Base-by-base conservation (phyloP, 2,797 vertebrate genomes). In the Falco berigora region DNA sequence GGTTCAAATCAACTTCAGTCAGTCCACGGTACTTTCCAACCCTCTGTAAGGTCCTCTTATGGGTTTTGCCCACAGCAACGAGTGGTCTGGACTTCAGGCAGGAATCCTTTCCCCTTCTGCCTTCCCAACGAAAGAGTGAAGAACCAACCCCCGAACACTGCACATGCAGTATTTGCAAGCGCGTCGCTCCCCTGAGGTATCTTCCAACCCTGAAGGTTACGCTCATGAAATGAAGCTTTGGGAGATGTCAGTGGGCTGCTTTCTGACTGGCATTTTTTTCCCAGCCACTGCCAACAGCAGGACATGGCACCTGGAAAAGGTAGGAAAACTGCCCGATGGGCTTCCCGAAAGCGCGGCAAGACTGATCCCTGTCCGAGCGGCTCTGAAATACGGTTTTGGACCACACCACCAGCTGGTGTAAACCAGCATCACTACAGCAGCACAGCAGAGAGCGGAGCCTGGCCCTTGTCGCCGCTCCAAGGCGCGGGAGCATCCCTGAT, bases 401-500 rank as follows among this genome's bases (percentile, higher is more conserved):
- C n/a, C 91, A 14, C 1, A 3, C 46, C 73, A 88, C 5, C 86
- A 86, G 86, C 96, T 85, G 87, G 67, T 55, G 81, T 13, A 76
- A 75, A 66, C 82, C 94, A 91, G 89, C 92, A 87, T 40, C 32
- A 2, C 27, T 15, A 2, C 5, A 20, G 67, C 66, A 40, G 86
- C 3, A 0, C 0, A 1, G 80, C 84, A 68, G 42, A 40, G 76
- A 47, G 74, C 4, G 0, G 32, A 85, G 89, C 73, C 69, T 18
- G 89, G 91, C 79, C 86, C 46, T 66, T 7, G 4, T 23, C 42
- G 2, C 47, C 0, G 38, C 88, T 91, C 79, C 85, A 1, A 90
- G 87, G 92, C 59, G 4, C 69, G 3, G 69, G 52, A 92, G 49
- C 81, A 59, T 87, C 93, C 85, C 91, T 96, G 93, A 97, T 94